Base-by-base conservation (phyloP, 2,113 vertebrate species). In the Isichthys henryi region DNA sequence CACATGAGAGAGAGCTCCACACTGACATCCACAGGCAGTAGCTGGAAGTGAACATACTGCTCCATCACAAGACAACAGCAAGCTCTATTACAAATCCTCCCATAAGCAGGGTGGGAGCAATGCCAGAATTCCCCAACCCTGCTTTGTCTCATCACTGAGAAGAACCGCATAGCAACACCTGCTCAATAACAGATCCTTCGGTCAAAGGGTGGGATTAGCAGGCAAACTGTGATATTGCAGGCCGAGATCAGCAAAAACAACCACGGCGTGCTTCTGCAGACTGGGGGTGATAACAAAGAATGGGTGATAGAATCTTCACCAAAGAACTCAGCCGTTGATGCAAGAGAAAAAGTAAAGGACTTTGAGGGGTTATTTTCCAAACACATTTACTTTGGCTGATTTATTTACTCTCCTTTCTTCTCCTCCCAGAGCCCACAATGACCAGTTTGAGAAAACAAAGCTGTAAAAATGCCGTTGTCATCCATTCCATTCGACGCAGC, bases 381-480 rank as follows among this genome's bases (percentile, higher is more conserved):
- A 48, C 35, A 80, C 74, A 43, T 80, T 43, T 43, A 80, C 35
- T 80, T 80, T 80, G 35, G 74, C 31, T 43, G 15, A 31, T 70
- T 70, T 70, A 31, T 43, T 89, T 43, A 31, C 48, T 6, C 74
- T 56, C 46, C 45, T 50, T 17, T 86, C 62, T 62, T 77, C 52
- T 50, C 46, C 27, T 31, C n/a, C 2, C 50, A 46, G 21, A 46
- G 91, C 90, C 90, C 88, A 48, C 92, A 90, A 89, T 92, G 92
- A 27, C 19, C 88, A 84, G 88, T 77, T 91, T 48, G 88, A 90
- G 89, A 90, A 90, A 90, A 92, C 89, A 88, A 91, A 91, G 89
- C 89, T 88, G 93, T 93, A 95, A 96, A 98, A 97, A 95, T 96
- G 96, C 96, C 94, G 93, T 90, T 95, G 95, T 97, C 97, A 97